A percentile compares a stretch with the other conserved stretches of the same genome.
phyloP scores from a whole-genome alignment of 2,888 invertebrate species.

The Dryobota labecula region DNA sequence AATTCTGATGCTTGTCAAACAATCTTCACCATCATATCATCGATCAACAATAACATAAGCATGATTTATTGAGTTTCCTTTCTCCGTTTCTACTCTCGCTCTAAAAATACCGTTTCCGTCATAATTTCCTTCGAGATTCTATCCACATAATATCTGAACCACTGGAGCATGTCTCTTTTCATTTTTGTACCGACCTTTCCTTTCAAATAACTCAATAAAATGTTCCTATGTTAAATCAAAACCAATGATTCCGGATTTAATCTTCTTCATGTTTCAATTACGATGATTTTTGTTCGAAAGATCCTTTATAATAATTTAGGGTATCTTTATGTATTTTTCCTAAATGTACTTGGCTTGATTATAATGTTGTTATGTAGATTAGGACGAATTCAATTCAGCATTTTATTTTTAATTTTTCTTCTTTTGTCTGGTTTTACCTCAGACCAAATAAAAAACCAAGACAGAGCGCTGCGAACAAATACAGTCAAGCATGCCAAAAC shows the following conservation, averaged over 20 bases:
- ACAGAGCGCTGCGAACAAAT: background rate
- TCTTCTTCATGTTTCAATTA: slow-evolving; percentile 57
- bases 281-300: slow-evolving; percentile 42
- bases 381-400: slow-evolving; percentile 11
- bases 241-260: slow-evolving; percentile 54
- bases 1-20: background rate
- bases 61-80: slow-evolving; percentile 34
- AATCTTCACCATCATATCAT: background rate
- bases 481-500: background rate
- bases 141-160: slow-evolving; percentile 51
- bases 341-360: slow-evolving; percentile 40
- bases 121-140: slow-evolving; percentile 50
- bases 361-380: slow-evolving; percentile 32
- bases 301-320: slow-evolving; percentile 42
- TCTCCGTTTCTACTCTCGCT: slow-evolving; percentile 9
- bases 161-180: slow-evolving; percentile 46
- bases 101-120: slow-evolving; percentile 43
- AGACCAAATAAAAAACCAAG: background rate
- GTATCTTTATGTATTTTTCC: slow-evolving; percentile 21
- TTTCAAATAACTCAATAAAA: slow-evolving; percentile 59
- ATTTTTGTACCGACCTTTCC: slow-evolving; percentile 57
- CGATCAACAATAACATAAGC: slow-evolving; percentile 38
- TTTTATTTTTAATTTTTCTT: slow-evolving; percentile 1
- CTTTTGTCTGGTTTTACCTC: slow-evolving; percentile 11
- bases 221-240: slow-evolving; percentile 57